Percentiles rank a stretch among this genome's conserved stretches.
These are phyloP conservation scores for Cariama cristata DNA, from an alignment of 2,113 vertebrate genomes.

Conservation along the genomic window DNA sequence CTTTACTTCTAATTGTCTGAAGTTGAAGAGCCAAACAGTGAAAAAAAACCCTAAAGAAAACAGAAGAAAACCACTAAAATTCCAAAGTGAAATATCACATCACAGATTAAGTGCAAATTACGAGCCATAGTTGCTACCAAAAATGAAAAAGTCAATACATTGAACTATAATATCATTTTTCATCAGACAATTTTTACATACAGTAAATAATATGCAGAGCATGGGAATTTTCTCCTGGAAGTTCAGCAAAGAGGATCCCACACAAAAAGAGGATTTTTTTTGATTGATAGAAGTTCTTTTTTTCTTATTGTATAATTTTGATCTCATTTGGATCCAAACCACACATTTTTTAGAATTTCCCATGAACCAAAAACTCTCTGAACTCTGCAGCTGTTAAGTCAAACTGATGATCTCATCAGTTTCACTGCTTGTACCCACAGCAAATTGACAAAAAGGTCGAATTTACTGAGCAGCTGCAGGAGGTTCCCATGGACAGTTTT, in stretches of 20 bases:
- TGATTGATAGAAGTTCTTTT: not conserved
- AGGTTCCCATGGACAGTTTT: not conserved
- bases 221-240: not conserved
- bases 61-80: not conserved
- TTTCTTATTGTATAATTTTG: not conserved
- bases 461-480: not conserved
- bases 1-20: not conserved
- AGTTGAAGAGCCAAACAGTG: not conserved
- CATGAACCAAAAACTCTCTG: not conserved
- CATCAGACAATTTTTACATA: not conserved
- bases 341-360: not conserved
- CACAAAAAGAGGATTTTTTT: not conserved
- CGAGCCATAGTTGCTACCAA: not conserved
- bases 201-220: not conserved
- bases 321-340: not conserved
- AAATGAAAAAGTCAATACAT: not conserved
- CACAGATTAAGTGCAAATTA: not conserved
- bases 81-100: not conserved
- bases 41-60: not conserved
- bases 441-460: not conserved
- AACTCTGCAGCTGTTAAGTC: not conserved
- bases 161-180: not conserved
- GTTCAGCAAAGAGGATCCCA: not conserved
- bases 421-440: not conserved
- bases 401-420: not conserved